Evolutionary conservation across 2,888 invertebrate genomes (phyloP).

Genomic region (Cremastobaeus sp.): DNA sequence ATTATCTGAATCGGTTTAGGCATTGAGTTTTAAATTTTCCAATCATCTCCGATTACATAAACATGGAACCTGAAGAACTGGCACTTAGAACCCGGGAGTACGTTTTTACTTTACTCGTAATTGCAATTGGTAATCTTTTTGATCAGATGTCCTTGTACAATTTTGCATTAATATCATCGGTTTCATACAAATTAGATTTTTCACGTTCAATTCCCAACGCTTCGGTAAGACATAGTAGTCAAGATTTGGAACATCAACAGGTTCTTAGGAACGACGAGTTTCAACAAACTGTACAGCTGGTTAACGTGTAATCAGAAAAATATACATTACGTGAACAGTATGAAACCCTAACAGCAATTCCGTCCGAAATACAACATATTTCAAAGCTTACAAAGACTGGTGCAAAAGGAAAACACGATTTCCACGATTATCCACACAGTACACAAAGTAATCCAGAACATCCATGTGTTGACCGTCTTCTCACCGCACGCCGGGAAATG

Average conservation of each 20-base stretch:
- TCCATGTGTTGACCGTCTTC: not conserved
- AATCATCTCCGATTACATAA: too few relatives aligned
- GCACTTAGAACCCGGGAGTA: too few relatives aligned
- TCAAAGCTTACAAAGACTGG: slow-evolving; percentile 48
- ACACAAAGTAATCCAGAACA: slow-evolving; percentile 18
- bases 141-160: not conserved
- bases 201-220: slow-evolving; percentile 1
- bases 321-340: not conserved
- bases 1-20: not conserved
- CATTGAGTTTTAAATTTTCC: not conserved
- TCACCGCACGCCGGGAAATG: not conserved
- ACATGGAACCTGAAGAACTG: too few relatives aligned
- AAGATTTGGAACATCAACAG: not conserved
- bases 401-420: slow-evolving; percentile 53
- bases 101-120: too few relatives aligned
- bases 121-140: too few relatives aligned
- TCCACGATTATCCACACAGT: slow-evolving; percentile 11
- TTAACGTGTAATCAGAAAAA: too few relatives aligned
- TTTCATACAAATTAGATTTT: too few relatives aligned
- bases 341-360: not conserved
- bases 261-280: too few relatives aligned
- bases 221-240: slow-evolving; percentile 37
- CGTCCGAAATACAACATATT: slow-evolving; percentile 37
- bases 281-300: too few relatives aligned
- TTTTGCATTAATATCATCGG: too few relatives aligned